Base-by-base conservation (phyloP, 1,140 invertebrate genomes). In the Stegodyphus dumicola region DNA sequence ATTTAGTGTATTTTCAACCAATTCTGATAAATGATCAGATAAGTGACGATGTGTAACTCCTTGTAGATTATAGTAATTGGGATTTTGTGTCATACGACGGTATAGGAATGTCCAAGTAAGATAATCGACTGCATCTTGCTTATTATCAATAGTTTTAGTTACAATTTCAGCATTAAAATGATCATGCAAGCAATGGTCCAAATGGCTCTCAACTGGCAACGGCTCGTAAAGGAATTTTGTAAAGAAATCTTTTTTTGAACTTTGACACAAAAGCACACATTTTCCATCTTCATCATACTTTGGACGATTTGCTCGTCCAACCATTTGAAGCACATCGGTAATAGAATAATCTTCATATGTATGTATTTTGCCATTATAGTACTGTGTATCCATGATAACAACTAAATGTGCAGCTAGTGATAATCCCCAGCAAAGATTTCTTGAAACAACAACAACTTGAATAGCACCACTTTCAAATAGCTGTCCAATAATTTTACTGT, bases 141-240 rank as follows among this genome's bases (percentile, higher is more conserved):
- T 99, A 91, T 99, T 99, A 91, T 99, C 98, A 90, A 99, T 98
- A 0, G 98, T 99, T 92, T 99, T 99, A 0, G 98, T 99, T 0
- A 99, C 98, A 77, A 99, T 98, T 92, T 99, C 99, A 0, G 99
- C 98, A 92, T 99, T 99, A 90, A 99, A 99, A 91, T 99, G 99
- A 92, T 99, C 98, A 90, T 99, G 98, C 5, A 99, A 92, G 87
- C 96, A 94, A 89, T 99, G 98, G 92, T 99, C 98, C 88, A 99
- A 91, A 91, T 99, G 97, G 87, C 96, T 98, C 77, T 99, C 98
- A n/a, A 99, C 95, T 2, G 98, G 98, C 56, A 99, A 90, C 7
- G 98, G 97, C 90, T 99, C 98, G 90, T 97, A 98, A 13, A 99
- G 92, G 90, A 99, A 98, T 90, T 99, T 99, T 89, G 99, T 99